Percentiles rank a stretch among this genome's conserved stretches.
phyloP scores from a whole-genome alignment of 2,113 vertebrate species.

The Protomyctophum bolini region DNA sequence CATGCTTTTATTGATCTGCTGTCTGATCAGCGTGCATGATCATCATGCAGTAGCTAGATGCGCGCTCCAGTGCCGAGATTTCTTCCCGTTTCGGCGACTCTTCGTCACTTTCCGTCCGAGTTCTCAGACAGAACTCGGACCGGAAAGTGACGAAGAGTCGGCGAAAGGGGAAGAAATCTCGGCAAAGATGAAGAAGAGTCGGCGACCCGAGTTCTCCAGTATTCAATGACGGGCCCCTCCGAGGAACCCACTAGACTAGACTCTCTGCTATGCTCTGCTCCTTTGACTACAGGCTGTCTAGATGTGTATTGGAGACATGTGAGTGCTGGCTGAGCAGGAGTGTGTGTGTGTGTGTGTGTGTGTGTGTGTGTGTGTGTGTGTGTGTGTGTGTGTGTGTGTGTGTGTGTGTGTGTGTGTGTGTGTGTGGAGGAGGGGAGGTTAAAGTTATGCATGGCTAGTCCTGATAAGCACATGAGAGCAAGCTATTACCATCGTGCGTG shows the following conservation, averaged over 20 bases:
- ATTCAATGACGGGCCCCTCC: background rate
- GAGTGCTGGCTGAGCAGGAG: slow-evolving; percentile 7
- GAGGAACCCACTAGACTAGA: slow-evolving; percentile 32
- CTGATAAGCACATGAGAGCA: slow-evolving; percentile 50
- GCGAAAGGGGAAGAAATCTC: no score
- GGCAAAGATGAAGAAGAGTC: slow-evolving; percentile 8
- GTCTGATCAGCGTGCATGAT: no score
- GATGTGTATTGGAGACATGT: slow-evolving; percentile 21
- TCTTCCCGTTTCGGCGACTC: no score
- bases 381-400: background rate
- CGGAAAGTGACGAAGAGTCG: no score
- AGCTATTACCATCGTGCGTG: slow-evolving; percentile 28
- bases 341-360: slow-evolving; percentile 24
- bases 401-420: background rate
- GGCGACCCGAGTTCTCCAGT: no score
- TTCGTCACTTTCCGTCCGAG: no score
- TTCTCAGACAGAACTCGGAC: no score
- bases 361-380: slow-evolving; percentile 7
- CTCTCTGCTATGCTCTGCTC: slow-evolving; percentile 27
- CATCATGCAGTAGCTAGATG: no score
- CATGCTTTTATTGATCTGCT: no score
- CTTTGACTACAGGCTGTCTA: slow-evolving; percentile 11
- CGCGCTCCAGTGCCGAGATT: no score
- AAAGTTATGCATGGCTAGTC: slow-evolving; percentile 44
- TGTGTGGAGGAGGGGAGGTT: slow-evolving; percentile 11